A percentile compares a stretch with the other conserved stretches of the same genome.
phyloP scores from a whole-genome alignment of 2,113 vertebrate species.

The Hyperopisus bebe region DNA sequence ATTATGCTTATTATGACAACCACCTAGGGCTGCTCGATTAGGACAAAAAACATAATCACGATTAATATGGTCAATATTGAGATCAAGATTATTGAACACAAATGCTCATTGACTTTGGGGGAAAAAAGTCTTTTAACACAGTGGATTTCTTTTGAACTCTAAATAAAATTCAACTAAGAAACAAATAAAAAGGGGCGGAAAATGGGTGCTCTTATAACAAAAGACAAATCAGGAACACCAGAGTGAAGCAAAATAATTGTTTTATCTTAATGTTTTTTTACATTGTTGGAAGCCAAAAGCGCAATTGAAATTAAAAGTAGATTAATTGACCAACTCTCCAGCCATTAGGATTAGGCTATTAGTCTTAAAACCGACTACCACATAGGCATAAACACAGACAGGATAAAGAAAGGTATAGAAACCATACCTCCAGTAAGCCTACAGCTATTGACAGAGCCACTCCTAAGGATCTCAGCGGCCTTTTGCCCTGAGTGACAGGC shows the following conservation, averaged over 20 bases:
- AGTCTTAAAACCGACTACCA: neutral
- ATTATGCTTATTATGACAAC: neutral
- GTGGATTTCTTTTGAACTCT: neutral
- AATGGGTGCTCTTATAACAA: neutral
- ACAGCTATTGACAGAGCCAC: slow-evolving; percentile 94
- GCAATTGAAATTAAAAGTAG: neutral
- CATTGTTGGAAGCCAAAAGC: neutral
- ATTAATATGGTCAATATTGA: neutral
- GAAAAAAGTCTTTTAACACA: neutral
- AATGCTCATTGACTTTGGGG: neutral
- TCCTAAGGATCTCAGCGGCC: slow-evolving; percentile 86
- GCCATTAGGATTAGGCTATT: neutral
- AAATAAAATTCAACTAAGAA: neutral
- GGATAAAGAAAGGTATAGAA: neutral
- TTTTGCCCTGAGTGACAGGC: slow-evolving; percentile 91
- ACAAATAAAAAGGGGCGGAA: neutral
- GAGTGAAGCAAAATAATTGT: neutral
- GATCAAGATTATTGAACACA: neutral
- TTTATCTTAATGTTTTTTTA: neutral
- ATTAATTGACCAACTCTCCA: neutral
- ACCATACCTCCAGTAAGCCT: slow-evolving; percentile 82
- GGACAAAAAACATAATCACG: neutral
- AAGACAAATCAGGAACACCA: neutral
- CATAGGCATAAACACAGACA: neutral
- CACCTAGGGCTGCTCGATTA: neutral